These are phyloP conservation scores for Coenobita brevimanus DNA, from an alignment of 1,140 invertebrate genomes.

Conservation along the genomic window DNA sequence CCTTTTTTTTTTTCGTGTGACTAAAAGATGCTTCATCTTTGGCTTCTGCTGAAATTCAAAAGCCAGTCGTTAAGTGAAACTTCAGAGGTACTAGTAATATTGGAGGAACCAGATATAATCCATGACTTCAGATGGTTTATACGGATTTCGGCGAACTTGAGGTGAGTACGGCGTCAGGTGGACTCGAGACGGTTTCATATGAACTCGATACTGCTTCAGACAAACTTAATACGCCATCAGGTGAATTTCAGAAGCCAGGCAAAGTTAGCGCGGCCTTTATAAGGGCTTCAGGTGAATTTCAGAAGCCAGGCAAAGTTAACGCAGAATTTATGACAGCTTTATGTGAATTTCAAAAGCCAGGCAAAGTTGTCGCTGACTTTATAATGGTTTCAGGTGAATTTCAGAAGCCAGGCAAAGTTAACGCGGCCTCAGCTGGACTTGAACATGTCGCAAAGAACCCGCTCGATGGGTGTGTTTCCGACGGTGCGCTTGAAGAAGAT, in stretches of 20 bases:
- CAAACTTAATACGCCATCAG: too few relatives aligned
- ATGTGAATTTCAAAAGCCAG: neutral
- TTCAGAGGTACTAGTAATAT: too few relatives aligned
- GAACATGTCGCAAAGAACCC: slow-evolving; percentile 80
- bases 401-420: neutral
- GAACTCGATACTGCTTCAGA: too few relatives aligned
- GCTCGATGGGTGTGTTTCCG: slow-evolving; percentile 81
- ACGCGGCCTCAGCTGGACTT: slow-evolving; percentile 50
- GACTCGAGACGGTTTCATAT: too few relatives aligned
- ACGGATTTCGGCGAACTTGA: too few relatives aligned
- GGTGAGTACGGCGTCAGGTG: too few relatives aligned
- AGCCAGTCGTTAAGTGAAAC: too few relatives aligned
- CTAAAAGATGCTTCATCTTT: too few relatives aligned
- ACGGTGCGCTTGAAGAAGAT: slow-evolving; percentile 82
- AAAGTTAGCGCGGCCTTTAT: neutral
- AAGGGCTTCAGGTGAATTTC: slow-evolving; percentile 49
- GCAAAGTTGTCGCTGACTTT: neutral
- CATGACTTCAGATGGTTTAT: too few relatives aligned
- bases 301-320: slow-evolving; percentile 80
- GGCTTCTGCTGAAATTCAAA: too few relatives aligned
- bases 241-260: neutral
- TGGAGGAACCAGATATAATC: too few relatives aligned
- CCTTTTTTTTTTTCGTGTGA: too few relatives aligned
- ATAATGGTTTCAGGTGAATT: neutral
- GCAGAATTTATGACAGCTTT: slow-evolving; percentile 71